Percentiles rank a stretch among this genome's conserved stretches.
Evolutionary conservation across 2,888 invertebrate genomes (phyloP).

Genomic region (Ptycholaimellus sp.): DNA sequence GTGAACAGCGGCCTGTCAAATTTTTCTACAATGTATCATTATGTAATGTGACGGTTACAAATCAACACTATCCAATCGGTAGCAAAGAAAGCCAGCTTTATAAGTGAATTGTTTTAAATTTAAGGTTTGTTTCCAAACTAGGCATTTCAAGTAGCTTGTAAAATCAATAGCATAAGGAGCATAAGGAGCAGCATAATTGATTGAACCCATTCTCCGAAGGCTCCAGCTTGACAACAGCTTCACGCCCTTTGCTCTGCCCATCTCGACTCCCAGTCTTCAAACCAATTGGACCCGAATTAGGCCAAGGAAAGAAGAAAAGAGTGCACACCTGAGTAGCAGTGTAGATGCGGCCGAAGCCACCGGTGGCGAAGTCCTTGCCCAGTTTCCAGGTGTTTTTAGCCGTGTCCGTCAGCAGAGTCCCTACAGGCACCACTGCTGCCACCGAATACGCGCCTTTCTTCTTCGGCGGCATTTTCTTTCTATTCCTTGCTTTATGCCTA

Average conservation of each 20-base stretch:
- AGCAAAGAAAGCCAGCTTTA: too few species aligned
- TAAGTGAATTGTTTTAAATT: too few species aligned
- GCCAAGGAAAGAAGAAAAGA: not conserved
- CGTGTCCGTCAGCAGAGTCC: constrained; percentile 11
- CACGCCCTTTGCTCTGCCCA: constrained; percentile 8
- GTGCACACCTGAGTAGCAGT: constrained; percentile 14
- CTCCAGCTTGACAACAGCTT: constrained; percentile 37
- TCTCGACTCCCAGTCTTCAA: constrained; percentile 4
- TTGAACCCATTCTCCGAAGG: constrained; percentile 75
- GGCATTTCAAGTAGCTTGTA: too few species aligned
- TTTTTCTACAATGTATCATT: too few species aligned
- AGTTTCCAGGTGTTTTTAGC: constrained; percentile 11
- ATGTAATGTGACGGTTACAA: too few species aligned
- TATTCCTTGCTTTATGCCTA: too few species aligned
- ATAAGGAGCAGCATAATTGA: too few species aligned
- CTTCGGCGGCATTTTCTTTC: constrained; percentile 12
- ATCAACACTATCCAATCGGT: too few species aligned
- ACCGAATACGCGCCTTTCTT: constrained; percentile 10
- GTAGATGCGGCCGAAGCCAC: constrained; percentile 24
- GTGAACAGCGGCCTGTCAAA: constrained; percentile 89
- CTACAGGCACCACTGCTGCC: constrained; percentile 10
- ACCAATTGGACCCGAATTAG: constrained; percentile 1
- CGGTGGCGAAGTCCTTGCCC: constrained; percentile 21
- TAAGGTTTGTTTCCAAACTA: too few species aligned
- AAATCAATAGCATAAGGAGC: too few species aligned